Evolutionary conservation across 1,140 invertebrate species (phyloP).

Genomic region (Maconellicoccus hirsutus): DNA sequence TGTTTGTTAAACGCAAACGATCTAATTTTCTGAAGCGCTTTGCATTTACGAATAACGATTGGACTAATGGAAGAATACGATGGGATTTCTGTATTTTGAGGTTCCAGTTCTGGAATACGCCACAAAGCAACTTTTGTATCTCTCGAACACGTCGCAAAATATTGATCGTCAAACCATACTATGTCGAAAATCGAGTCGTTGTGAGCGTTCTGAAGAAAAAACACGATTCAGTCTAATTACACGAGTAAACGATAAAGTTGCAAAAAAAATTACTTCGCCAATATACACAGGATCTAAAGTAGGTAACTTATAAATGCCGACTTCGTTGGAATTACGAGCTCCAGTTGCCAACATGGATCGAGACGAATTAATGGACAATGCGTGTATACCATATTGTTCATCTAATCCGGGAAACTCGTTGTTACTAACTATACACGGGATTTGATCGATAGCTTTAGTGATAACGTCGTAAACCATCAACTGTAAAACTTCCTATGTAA

Average conservation of each 20-base stretch:
- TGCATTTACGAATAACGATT: conserved; percentile 59
- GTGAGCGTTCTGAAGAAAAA: conserved; percentile 46
- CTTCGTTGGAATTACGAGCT: conserved; percentile 80
- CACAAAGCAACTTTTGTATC: conserved; percentile 76
- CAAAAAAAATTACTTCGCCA: conserved; percentile 51
- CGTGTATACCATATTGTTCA: conserved; percentile 80
- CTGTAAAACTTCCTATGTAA: conserved; percentile 36
- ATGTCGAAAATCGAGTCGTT: conserved; percentile 92
- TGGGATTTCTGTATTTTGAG: conserved; percentile 31
- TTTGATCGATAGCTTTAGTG: conserved; percentile 65
- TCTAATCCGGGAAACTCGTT: conserved; percentile 44
- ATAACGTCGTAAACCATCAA: conserved; percentile 73
- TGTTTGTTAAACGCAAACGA: conserved; percentile 76
- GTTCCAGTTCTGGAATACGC: conserved; percentile 50
- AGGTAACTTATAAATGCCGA: conserved; percentile 84
- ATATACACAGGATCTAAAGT: conserved; percentile 88
- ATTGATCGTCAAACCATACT: conserved; percentile 93
- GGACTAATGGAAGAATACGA: conserved; percentile 45
- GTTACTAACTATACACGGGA: conserved; percentile 63
- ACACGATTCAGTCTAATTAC: background rate
- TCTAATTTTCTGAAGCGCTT: conserved; percentile 63
- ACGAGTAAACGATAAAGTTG: background rate
- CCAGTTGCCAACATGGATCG: conserved; percentile 81
- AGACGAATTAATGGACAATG: conserved; percentile 89
- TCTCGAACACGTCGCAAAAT: conserved; percentile 82